phyloP scores from a whole-genome alignment of 1,140 invertebrate species.

The Babylonia areolata region DNA sequence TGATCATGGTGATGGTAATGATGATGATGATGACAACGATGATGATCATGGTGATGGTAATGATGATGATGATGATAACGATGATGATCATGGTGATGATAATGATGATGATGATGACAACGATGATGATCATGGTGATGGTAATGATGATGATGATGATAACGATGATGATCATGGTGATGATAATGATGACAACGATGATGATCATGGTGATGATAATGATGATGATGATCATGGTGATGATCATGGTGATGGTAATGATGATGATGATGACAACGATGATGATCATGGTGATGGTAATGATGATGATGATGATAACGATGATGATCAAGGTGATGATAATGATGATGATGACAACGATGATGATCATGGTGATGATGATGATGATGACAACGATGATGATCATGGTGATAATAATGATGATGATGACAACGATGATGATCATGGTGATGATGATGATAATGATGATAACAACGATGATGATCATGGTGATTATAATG shows the following conservation, averaged over 20 bases:
- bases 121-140: slow-evolving; percentile 14
- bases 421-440: slow-evolving; percentile 13
- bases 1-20: too few relatives aligned
- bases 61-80: background rate
- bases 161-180: slow-evolving; percentile 7
- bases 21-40: background rate
- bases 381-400: slow-evolving; percentile 26
- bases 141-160: slow-evolving; percentile 18
- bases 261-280: too few relatives aligned
- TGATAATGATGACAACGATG: slow-evolving; percentile 9
- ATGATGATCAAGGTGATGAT: too few relatives aligned
- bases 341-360: slow-evolving; percentile 12
- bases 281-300: too few relatives aligned
- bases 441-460: too few relatives aligned
- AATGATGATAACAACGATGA: too few relatives aligned
- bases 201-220: slow-evolving; percentile 8
- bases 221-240: too few relatives aligned
- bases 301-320: too few relatives aligned
- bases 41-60: background rate
- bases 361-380: slow-evolving; percentile 7
- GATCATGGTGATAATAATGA: background rate
- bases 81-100: background rate
- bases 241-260: too few relatives aligned
- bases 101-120: slow-evolving; percentile 14
- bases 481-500: too few relatives aligned